phyloP scores from a whole-genome alignment of 2,888 invertebrate genomes.

The Limnephilus marmoratus region DNA sequence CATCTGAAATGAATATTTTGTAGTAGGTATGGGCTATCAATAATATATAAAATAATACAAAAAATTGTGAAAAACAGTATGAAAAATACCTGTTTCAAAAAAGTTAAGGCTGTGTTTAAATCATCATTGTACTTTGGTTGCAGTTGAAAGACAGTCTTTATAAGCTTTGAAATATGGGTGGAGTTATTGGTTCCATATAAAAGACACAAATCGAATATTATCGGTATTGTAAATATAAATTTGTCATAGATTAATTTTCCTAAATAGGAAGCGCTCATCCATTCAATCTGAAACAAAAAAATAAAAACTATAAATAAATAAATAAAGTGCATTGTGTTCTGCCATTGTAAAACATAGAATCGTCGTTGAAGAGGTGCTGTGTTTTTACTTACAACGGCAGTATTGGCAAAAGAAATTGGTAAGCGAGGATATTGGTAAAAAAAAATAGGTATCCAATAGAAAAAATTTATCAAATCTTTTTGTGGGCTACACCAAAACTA shows the following conservation, averaged over 20 bases:
- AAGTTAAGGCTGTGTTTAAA: conserved; percentile 74
- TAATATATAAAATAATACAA: not conserved
- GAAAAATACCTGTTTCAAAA: conserved; percentile 74
- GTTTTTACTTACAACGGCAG: too few species aligned
- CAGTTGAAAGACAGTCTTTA: conserved; percentile 81
- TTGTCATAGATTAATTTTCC: conserved; percentile 86
- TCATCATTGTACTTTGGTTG: conserved; percentile 84
- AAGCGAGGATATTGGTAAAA: too few species aligned
- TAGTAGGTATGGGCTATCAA: too few species aligned
- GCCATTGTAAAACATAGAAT: too few species aligned
- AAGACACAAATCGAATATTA: conserved; percentile 86
- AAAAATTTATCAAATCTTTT: too few species aligned
- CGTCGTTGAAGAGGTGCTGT: too few species aligned
- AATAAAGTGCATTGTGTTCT: not conserved
- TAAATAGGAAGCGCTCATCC: conserved; percentile 82
- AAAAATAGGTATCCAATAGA: too few species aligned
- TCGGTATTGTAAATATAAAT: conserved; percentile 89
- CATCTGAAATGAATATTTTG: too few species aligned
- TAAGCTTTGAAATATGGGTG: conserved; percentile 79
- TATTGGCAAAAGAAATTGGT: not conserved
- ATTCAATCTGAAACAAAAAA: conserved; percentile 73
- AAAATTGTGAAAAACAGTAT: not conserved
- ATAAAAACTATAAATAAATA: not conserved
- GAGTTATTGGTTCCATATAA: conserved; percentile 84
- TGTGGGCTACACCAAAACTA: too few species aligned